Evolutionary conservation across 2,797 vertebrate species (phyloP), one percentile per base, ranked within the genome.

Genomic region (Centroberyx gerrardi): DNA sequence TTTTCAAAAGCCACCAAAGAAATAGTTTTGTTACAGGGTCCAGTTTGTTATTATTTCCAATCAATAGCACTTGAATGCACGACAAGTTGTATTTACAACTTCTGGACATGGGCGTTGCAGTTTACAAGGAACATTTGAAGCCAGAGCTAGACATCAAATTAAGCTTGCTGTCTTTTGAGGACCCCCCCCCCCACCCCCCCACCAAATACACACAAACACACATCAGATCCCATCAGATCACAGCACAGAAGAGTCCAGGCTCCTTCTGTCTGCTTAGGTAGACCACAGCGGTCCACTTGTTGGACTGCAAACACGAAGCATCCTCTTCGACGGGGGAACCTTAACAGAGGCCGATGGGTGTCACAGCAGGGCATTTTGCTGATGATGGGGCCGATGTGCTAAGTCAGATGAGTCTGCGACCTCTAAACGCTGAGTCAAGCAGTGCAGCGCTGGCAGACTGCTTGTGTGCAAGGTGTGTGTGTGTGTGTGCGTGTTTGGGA

Each of bases 301-400:
- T 87, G 83, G 68, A 80, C 74, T 54, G 66, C 61, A 72, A 82
- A 81, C 66, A 73, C n/a, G 7, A 72, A 72, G 68, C 65, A 3
- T 55, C 79, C 78, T 72, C 74, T 42, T 68, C 69, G 58, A 31
- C 65, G 71, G 71, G 33, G 67, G 73, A 81, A 61, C 64, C 14
- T 44, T 89, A 89, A 90, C 74, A 40, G 80, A 77, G 75, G 84
- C 56, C 55, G 83, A 88, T 82, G 79, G 84, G 82, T 90, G 87
- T 84, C 86, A 84, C 81, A 81, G 82, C 66, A 56, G 81, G 81
- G 75, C 67, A 36, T 84, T 59, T 53, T 28, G 61, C 71, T 46
- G 78, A 88, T 73, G 83, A 83, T 56, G 71, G 79, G 83, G 77
- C 80, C 76, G 74, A 68, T 70, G 75, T 56, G 67, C 60, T 54